Evolutionary conservation across 2,797 vertebrate genomes (phyloP).

Genomic region (Poecilia wingei): DNA sequence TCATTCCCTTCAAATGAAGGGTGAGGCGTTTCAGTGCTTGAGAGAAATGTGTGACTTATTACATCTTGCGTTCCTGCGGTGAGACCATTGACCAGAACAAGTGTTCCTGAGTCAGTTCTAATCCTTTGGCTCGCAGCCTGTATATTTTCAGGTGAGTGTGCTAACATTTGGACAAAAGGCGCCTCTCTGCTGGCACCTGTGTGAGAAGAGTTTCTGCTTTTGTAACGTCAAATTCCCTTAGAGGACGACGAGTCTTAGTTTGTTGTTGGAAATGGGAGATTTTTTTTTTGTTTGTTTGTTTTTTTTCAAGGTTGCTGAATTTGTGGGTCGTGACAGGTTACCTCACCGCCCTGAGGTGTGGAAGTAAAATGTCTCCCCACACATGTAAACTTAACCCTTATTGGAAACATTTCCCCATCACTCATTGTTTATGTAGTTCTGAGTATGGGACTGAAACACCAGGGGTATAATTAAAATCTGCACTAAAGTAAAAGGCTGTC

Average conservation of each 20-base stretch:
- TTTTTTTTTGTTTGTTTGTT: conserved; percentile 37
- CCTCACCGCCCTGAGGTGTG: conserved; percentile 21
- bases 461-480: conserved; percentile 42
- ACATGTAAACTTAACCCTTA: conserved; percentile 20
- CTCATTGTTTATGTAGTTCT: conserved; percentile 45
- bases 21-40: conserved; percentile 50
- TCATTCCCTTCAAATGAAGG: conserved; percentile 64
- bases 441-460: conserved; percentile 22
- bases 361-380: not conserved
- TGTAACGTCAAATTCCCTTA: conserved; percentile 15
- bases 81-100: conserved; percentile 55
- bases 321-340: conserved; percentile 18
- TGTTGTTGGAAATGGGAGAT: conserved; percentile 48
- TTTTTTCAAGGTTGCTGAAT: conserved; percentile 10
- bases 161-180: conserved; percentile 25
- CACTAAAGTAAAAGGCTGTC: conserved; percentile 31
- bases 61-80: conserved; percentile 68
- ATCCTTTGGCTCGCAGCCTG: conserved; percentile 20
- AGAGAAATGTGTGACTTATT: conserved; percentile 67
- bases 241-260: conserved; percentile 37
- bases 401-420: conserved; percentile 49
- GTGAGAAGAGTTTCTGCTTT: conserved; percentile 18
- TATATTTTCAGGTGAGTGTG: conserved; percentile 45
- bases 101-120: conserved; percentile 36
- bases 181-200: conserved; percentile 12